These are phyloP conservation scores for Nothobranchius kuhntae DNA, from an alignment of 2,113 vertebrate genomes.

Conservation along the genomic window DNA sequence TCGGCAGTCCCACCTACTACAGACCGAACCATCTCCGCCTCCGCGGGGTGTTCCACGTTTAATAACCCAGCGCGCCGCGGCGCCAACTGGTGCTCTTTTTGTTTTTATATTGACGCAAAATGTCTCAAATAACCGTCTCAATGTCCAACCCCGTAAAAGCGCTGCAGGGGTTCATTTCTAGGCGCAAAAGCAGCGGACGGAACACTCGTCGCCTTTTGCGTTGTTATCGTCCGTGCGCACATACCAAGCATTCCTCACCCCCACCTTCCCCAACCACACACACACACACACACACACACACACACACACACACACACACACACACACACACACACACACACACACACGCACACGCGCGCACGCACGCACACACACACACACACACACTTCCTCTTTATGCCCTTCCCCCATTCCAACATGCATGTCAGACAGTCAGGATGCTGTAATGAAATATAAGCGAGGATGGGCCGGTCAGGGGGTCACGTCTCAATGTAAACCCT, in stretches of 20 bases:
- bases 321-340: constrained; percentile 63
- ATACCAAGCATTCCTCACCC: constrained; percentile 84
- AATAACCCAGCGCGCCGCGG: constrained; percentile 18
- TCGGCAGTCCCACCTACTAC: constrained; percentile 84
- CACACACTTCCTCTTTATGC: constrained; percentile 75
- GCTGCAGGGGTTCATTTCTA: constrained; percentile 9
- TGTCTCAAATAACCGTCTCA: background rate
- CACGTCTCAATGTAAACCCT: constrained; percentile 44
- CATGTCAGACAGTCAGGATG: constrained; percentile 76
- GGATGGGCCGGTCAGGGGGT: constrained; percentile 55
- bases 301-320: constrained; percentile 67
- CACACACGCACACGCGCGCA: constrained; percentile 8
- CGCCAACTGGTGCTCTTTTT: background rate
- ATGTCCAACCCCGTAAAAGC: background rate
- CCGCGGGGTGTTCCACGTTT: constrained; percentile 44
- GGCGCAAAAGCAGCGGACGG: background rate
- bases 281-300: constrained; percentile 43
- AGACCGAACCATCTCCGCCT: constrained; percentile 80
- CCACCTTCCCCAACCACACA: constrained; percentile 72
- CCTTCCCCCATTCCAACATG: constrained; percentile 69
- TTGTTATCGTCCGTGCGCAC: constrained; percentile 73
- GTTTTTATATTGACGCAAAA: background rate
- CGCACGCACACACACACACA: constrained; percentile 21
- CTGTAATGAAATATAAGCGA: constrained; percentile 68
- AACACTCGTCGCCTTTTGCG: constrained; percentile 45